Percentiles rank a stretch among this genome's conserved stretches.
Evolutionary conservation across 2,113 vertebrate genomes (phyloP).

Genomic region (Aspiorhynchus laticeps): DNA sequence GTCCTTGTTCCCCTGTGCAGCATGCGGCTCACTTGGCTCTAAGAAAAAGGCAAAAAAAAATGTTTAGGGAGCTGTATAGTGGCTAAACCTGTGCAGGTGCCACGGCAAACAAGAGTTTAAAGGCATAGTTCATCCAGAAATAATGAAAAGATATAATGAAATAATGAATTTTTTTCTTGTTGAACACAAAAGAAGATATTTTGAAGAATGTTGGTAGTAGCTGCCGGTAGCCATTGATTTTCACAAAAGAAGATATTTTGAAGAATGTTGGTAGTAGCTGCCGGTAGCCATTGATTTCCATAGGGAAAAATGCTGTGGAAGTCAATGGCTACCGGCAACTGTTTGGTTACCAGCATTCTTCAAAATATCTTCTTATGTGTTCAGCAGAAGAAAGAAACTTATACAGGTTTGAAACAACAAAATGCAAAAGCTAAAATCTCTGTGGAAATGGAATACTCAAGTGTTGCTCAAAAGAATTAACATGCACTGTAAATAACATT

Average conservation of each 20-base stretch:
- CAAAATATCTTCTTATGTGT: too few species aligned
- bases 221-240: not conserved
- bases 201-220: not conserved
- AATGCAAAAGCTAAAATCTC: constrained; percentile 35
- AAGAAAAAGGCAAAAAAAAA: not conserved
- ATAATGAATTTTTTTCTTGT: not conserved
- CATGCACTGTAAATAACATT: constrained; percentile 56
- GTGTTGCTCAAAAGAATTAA: constrained; percentile 27
- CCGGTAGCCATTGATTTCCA: not conserved
- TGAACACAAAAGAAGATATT: not conserved
- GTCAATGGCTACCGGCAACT: too few species aligned
- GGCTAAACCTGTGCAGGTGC: not conserved
- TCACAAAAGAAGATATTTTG: not conserved
- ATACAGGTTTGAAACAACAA: not conserved
- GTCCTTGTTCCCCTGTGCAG: constrained; percentile 18
- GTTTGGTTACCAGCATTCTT: too few species aligned
- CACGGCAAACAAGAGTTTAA: not conserved
- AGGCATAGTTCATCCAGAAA: not conserved
- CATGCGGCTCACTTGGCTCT: not conserved
- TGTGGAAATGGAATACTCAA: constrained; percentile 60
- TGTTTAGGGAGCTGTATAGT: not conserved
- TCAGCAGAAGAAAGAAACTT: not conserved
- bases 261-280: not conserved
- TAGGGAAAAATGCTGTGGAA: not conserved
- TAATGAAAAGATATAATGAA: too few species aligned